A percentile compares a stretch with the other conserved stretches of the same genome.
These are phyloP conservation scores for Drosophila bunnanda DNA, from an alignment of 2,888 invertebrate genomes.

Conservation along the genomic window DNA sequence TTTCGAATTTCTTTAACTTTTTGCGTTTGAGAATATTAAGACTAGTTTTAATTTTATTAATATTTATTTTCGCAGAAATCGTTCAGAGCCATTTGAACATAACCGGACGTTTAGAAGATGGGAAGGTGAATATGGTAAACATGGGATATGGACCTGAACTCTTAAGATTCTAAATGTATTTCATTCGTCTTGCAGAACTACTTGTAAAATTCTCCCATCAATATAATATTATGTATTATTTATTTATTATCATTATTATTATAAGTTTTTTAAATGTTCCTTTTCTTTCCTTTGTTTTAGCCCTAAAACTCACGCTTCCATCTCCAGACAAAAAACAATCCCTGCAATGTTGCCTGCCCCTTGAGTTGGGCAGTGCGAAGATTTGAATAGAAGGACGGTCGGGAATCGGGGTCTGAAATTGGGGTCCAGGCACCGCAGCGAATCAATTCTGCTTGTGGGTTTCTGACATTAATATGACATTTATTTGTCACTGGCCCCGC, in stretches of 20 bases:
- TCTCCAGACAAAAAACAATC: neutral
- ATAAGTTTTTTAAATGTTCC: neutral
- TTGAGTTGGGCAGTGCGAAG: conserved; percentile 23
- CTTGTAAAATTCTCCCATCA: too few relatives aligned
- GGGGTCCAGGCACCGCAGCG: conserved; percentile 45
- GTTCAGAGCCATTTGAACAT: too few relatives aligned
- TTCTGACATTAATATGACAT: conserved; percentile 79
- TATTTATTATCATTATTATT: neutral
- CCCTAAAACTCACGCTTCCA: conserved; percentile 13
- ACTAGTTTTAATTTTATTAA: too few relatives aligned
- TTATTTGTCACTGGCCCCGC: conserved; percentile 74
- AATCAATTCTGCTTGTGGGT: conserved; percentile 74
- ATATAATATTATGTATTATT: neutral
- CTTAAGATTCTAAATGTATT: too few relatives aligned
- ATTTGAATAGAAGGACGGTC: conserved; percentile 44
- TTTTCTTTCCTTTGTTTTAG: neutral
- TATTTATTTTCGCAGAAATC: too few relatives aligned
- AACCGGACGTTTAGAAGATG: too few relatives aligned
- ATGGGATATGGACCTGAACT: too few relatives aligned
- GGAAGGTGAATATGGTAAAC: too few relatives aligned
- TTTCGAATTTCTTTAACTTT: too few relatives aligned
- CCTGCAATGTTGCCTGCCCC: neutral
- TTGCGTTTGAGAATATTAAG: too few relatives aligned
- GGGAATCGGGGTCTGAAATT: conserved; percentile 1
- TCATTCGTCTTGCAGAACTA: too few relatives aligned